Evolutionary conservation across 2,888 invertebrate species (phyloP).

Genomic region (Vannuccia rotundouncinata): DNA sequence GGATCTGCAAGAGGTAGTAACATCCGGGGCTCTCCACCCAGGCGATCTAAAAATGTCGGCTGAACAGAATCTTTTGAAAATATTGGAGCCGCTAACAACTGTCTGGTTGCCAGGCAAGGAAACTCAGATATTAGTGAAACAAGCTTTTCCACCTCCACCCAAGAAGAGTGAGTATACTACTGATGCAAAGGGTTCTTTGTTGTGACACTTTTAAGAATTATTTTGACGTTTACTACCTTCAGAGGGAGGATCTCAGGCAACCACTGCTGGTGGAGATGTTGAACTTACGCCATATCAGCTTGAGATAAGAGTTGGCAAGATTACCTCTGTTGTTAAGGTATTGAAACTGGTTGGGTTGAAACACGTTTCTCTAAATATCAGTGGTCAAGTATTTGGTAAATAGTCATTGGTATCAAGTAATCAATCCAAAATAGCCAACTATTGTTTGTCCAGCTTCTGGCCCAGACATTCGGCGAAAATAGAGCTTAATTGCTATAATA

Average conservation of each 20-base stretch:
- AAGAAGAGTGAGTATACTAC: not conserved
- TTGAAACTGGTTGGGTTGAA: too few relatives aligned
- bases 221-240: not conserved
- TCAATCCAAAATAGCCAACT: too few relatives aligned
- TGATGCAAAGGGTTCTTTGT: too few relatives aligned
- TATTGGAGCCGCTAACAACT: not conserved
- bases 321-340: not conserved
- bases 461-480: too few relatives aligned
- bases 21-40: constrained; percentile 66
- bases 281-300: not conserved
- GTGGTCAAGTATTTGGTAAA: too few relatives aligned
- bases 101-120: not conserved
- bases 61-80: not conserved
- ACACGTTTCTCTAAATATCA: too few relatives aligned
- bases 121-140: not conserved
- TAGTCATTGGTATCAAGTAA: too few relatives aligned
- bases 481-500: too few relatives aligned
- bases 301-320: not conserved
- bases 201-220: not conserved
- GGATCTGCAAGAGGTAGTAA: not conserved
- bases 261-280: not conserved
- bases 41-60: constrained; percentile 71
- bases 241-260: not conserved
- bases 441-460: too few relatives aligned
- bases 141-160: not conserved